Conservation (phyloP, 2,797 vertebrate genomes). For the Sebastes hubbsi region DNA sequence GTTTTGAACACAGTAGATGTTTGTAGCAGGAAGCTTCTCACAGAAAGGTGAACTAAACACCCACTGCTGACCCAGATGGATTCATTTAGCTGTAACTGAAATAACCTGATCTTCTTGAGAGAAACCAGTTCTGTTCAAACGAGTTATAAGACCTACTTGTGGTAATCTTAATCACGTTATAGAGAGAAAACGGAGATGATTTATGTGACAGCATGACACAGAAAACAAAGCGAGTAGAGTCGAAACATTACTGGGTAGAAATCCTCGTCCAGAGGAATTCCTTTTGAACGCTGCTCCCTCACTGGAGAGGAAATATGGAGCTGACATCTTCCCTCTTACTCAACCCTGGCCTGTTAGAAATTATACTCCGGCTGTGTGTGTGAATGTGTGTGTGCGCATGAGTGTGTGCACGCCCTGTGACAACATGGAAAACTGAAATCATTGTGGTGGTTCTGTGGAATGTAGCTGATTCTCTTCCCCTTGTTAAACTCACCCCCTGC, state of each 20-base stretch:
- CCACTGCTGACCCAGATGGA: neutral
- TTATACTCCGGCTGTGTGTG: conserved; percentile 11
- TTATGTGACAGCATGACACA: neutral
- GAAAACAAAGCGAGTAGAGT: neutral
- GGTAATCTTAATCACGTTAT: neutral
- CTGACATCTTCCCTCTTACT: conserved; percentile 44
- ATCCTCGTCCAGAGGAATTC: conserved; percentile 36
- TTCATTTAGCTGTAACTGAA: neutral
- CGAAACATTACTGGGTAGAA: conserved; percentile 3
- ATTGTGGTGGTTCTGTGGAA: conserved; percentile 62
- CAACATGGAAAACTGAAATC: conserved; percentile 66
- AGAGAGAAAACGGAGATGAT: neutral
- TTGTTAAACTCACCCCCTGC: conserved; percentile 61
- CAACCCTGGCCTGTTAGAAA: conserved; percentile 28
- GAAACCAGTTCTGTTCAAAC: neutral
- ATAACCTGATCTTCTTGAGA: neutral
- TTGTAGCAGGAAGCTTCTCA: neutral
- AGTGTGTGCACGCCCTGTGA: conserved; percentile 17
- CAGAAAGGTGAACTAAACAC: neutral
- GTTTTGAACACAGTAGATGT: neutral
- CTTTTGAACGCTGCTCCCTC: conserved; percentile 31
- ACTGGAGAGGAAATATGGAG: conserved; percentile 42
- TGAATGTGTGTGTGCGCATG: neutral
- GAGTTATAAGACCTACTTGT: neutral
- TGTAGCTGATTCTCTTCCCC: conserved; percentile 53